Percentiles rank a stretch among this genome's conserved stretches.
Conservation (phyloP, 1,140 invertebrate genomes). For the Neodiprion virginianus region DNA sequence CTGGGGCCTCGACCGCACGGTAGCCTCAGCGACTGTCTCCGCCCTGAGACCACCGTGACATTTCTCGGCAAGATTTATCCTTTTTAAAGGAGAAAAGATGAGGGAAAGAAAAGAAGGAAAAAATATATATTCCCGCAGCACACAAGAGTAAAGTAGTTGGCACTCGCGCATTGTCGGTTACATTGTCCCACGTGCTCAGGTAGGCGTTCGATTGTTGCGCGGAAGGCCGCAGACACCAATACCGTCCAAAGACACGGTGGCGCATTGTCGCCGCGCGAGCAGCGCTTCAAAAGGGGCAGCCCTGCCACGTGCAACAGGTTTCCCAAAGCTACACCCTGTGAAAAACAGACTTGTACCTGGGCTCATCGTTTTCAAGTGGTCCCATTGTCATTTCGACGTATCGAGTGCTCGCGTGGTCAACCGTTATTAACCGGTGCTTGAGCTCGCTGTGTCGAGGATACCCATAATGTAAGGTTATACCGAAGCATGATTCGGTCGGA, state of each 20-base stretch:
- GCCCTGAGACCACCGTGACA: conserved; percentile 51
- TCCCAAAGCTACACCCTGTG: conserved; percentile 24
- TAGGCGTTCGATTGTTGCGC: not conserved
- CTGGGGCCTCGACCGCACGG: conserved; percentile 42
- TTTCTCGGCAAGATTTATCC: conserved; percentile 46
- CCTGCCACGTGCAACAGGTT: not conserved
- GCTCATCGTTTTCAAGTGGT: not conserved
- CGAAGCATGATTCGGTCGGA: too few species aligned
- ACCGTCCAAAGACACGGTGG: not conserved
- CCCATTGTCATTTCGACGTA: not conserved
- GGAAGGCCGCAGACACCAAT: not conserved
- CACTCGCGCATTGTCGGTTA: not conserved
- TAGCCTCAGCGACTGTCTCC: conserved; percentile 49
- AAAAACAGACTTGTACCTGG: conserved; percentile 39
- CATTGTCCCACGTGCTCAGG: not conserved
- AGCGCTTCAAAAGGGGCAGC: not conserved
- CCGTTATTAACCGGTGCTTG: not conserved
- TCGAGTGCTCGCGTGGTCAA: not conserved
- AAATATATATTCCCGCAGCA: conserved; percentile 20
- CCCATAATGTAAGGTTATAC: too few species aligned
- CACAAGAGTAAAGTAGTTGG: not conserved
- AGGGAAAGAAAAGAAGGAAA: conserved; percentile 26
- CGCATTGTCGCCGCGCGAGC: not conserved
- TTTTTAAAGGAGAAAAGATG: conserved; percentile 26
- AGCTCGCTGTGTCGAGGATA: not conserved